Evolutionary conservation across 1,140 invertebrate genomes (phyloP).

Genomic region (Tetragnatha versicolor): DNA sequence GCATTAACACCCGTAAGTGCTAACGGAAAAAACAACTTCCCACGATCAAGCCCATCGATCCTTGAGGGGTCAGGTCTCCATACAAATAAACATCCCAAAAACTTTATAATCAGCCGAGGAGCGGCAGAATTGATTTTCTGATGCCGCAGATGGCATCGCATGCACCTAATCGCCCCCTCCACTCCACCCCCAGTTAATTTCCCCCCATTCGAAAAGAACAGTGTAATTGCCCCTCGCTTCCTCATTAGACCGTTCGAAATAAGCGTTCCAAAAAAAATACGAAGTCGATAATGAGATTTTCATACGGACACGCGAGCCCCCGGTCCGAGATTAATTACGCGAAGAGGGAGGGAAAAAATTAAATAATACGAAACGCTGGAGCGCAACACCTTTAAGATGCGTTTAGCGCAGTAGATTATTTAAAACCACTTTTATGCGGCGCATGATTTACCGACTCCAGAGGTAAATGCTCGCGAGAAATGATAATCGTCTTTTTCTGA

Average conservation of each 20-base stretch:
- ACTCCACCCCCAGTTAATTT: slow-evolving; percentile 27
- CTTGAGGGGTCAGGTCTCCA: no score
- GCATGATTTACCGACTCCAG: no score
- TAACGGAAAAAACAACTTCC: no score
- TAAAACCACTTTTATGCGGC: neutral
- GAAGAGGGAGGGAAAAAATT: neutral
- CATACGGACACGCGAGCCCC: slow-evolving; percentile 48
- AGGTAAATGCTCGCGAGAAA: no score
- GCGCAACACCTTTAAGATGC: slow-evolving; percentile 3
- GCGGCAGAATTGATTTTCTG: slow-evolving; percentile 44
- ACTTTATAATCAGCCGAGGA: neutral
- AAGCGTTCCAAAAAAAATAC: slow-evolving; percentile 10
- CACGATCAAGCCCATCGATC: no score
- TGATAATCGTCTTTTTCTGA: no score
- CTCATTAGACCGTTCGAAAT: slow-evolving; percentile 46
- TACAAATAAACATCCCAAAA: neutral
- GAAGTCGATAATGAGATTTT: slow-evolving; percentile 55
- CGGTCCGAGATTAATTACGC: slow-evolving; percentile 45
- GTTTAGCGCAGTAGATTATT: neutral
- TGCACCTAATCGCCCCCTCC: slow-evolving; percentile 32
- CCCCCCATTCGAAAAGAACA: slow-evolving; percentile 31
- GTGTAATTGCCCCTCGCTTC: slow-evolving; percentile 33
- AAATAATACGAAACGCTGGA: slow-evolving; percentile 18
- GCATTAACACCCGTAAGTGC: no score
- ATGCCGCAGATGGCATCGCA: slow-evolving; percentile 44